phyloP scores from a whole-genome alignment of 2,797 vertebrate genomes.

The Micrastur ruficollis region DNA sequence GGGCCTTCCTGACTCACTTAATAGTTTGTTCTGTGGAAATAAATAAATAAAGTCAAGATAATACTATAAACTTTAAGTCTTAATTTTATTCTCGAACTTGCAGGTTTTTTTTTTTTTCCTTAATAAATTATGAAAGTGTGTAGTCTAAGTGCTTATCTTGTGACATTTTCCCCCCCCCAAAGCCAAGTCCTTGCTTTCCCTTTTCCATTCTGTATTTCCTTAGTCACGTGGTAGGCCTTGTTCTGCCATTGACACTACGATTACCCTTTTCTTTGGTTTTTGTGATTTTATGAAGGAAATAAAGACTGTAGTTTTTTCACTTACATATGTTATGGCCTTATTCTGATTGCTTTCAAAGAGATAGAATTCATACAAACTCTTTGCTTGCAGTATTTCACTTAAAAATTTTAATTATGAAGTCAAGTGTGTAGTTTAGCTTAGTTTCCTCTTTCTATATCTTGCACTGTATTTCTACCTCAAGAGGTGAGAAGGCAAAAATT shows the following conservation, averaged over 20 bases:
- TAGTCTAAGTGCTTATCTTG: background rate
- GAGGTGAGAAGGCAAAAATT: background rate
- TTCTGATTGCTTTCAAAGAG: background rate
- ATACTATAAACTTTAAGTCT: slow-evolving; percentile 59
- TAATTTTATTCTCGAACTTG: slow-evolving; percentile 65
- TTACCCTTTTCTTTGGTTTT: background rate
- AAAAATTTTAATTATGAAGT: background rate
- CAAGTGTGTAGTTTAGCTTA: background rate
- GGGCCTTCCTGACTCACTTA: slow-evolving; percentile 26
- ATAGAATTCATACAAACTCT: background rate
- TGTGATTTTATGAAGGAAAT: background rate
- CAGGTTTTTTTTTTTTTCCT: background rate
- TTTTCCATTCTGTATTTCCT: background rate
- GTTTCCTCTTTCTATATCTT: background rate
- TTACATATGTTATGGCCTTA: background rate
- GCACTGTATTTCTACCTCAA: background rate
- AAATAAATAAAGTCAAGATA: slow-evolving; percentile 70
- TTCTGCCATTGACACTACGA: background rate
- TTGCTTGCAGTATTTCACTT: background rate
- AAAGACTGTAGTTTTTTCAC: background rate
- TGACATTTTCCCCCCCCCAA: background rate
- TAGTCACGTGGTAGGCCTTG: background rate
- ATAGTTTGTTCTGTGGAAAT: slow-evolving; percentile 46
- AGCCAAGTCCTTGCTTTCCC: background rate
- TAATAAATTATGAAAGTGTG: background rate